Percentiles rank a stretch among this genome's conserved stretches.
Evolutionary conservation across 2,888 invertebrate genomes (phyloP).

Genomic region (Ichneumoninae sp.): DNA sequence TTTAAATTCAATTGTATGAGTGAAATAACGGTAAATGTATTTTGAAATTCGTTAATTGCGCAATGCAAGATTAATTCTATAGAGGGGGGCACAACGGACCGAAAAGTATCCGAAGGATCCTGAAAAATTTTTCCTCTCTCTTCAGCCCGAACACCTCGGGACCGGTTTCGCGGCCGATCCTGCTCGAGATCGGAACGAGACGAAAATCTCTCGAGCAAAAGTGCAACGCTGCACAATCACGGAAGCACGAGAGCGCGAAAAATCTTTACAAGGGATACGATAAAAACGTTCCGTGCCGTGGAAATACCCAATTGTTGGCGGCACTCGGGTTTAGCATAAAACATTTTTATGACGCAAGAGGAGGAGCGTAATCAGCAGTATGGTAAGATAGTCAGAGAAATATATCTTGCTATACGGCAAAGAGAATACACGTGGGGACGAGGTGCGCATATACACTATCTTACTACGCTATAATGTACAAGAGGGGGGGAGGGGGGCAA

Average conservation of each 20-base stretch:
- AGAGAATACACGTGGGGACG: conserved; percentile 24
- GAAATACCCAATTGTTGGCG: background rate
- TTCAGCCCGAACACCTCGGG: no score
- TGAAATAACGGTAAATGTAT: no score
- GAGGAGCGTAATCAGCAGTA: conserved; percentile 37
- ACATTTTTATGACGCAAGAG: conserved; percentile 1
- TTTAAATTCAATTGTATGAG: no score
- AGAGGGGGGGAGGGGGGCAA: background rate
- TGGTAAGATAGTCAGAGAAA: background rate
- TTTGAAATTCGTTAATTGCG: no score
- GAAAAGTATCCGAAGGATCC: no score
- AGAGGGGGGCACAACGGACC: no score
- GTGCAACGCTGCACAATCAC: background rate
- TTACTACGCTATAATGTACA: conserved; percentile 34
- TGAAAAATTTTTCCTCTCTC: no score
- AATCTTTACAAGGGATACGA: background rate
- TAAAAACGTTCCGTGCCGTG: background rate
- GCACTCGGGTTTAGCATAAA: background rate
- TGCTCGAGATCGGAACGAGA: no score
- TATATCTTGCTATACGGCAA: conserved; percentile 7
- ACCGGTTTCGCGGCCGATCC: no score
- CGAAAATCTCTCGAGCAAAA: no score
- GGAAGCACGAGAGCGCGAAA: background rate
- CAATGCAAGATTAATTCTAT: no score
- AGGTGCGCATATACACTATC: conserved; percentile 2